phyloP scores from a whole-genome alignment of 2,888 invertebrate genomes.

The Morpho achilles region DNA sequence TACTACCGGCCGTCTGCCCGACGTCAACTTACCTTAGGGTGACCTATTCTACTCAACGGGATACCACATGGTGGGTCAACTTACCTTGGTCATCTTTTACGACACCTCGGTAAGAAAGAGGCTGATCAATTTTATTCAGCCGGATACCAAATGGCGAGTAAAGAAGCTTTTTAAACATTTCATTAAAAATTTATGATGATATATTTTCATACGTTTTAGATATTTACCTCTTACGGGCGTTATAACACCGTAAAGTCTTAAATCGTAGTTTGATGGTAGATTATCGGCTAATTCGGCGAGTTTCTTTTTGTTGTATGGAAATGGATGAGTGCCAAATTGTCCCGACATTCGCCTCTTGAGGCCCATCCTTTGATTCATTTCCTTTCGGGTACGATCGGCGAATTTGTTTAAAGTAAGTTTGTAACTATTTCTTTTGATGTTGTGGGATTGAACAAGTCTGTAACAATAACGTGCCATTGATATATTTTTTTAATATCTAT shows the following conservation, averaged over 20 bases:
- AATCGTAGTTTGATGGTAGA: slow-evolving; percentile 48
- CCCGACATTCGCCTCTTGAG: slow-evolving; percentile 38
- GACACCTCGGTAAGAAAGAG: too few species aligned
- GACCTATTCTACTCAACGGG: too few species aligned
- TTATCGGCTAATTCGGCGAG: slow-evolving; percentile 32
- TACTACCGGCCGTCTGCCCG: too few species aligned
- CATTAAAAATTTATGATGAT: too few species aligned
- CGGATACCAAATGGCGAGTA: too few species aligned
- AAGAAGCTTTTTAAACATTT: too few species aligned
- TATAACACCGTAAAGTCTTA: slow-evolving; percentile 47
- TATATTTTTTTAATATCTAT: too few species aligned
- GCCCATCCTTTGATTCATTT: slow-evolving; percentile 45
- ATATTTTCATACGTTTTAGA: neutral
- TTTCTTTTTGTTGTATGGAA: slow-evolving; percentile 45
- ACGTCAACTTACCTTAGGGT: too few species aligned
- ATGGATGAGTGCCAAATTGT: slow-evolving; percentile 44
- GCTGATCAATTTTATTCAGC: too few species aligned
- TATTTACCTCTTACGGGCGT: slow-evolving; percentile 48
- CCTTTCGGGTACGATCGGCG: slow-evolving; percentile 51
- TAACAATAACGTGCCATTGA: slow-evolving; percentile 1
- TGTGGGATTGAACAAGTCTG: slow-evolving; percentile 42
- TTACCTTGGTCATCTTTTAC: too few species aligned
- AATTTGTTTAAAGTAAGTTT: slow-evolving; percentile 54
- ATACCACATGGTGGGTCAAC: too few species aligned
- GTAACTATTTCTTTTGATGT: slow-evolving; percentile 46